These are phyloP conservation scores for Antechinus flavipes DNA, from an alignment of 2,113 vertebrate species.

Conservation along the genomic window DNA sequence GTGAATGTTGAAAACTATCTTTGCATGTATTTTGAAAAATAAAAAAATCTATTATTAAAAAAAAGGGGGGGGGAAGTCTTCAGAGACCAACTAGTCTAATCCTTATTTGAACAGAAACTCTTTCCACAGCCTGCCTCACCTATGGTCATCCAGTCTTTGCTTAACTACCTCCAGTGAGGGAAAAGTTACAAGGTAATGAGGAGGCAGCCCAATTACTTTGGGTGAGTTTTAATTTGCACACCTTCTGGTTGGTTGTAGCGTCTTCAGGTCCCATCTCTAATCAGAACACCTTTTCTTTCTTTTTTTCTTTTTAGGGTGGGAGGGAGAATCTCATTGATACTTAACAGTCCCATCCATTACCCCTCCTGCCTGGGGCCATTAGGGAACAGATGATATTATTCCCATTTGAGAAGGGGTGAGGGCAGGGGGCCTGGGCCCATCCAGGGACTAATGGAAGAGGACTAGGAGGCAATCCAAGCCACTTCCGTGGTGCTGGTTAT, in stretches of 20 bases:
- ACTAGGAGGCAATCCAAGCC: neutral
- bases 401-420: neutral
- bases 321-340: neutral
- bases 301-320: neutral
- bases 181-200: neutral
- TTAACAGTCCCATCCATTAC: neutral
- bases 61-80: too few relatives aligned
- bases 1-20: too few relatives aligned
- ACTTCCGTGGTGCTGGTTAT: neutral
- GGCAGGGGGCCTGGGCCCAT: neutral
- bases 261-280: neutral
- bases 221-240: neutral
- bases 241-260: neutral
- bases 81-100: neutral
- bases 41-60: too few relatives aligned
- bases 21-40: too few relatives aligned
- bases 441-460: neutral
- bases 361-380: neutral
- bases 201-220: neutral
- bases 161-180: neutral
- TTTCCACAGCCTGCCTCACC: neutral
- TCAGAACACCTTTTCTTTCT: neutral
- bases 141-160: neutral
- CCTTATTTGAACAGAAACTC: neutral
- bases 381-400: neutral